A percentile compares a stretch with the other conserved stretches of the same genome.
Evolutionary conservation across 1,140 invertebrate species (phyloP).

Genomic region (Diorhabda carinulata): DNA sequence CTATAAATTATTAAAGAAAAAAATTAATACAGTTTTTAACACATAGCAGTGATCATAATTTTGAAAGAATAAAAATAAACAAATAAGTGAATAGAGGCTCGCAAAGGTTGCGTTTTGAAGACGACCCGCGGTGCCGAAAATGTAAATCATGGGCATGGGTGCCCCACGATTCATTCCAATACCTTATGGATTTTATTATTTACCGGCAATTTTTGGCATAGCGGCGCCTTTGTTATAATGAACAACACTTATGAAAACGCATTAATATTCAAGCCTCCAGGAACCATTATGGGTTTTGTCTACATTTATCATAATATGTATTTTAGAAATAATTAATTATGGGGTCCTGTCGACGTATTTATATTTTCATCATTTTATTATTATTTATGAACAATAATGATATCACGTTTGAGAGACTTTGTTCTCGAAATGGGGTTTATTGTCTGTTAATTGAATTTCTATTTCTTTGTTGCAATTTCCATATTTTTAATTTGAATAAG

Average conservation of each 20-base stretch:
- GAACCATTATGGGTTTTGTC: slow-evolving; percentile 28
- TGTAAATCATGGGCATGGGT: slow-evolving; percentile 36
- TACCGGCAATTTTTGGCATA: slow-evolving; percentile 31
- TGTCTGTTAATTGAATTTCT: slow-evolving; percentile 15
- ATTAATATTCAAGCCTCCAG: slow-evolving; percentile 34
- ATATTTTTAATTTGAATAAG: slow-evolving; percentile 6
- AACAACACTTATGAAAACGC: slow-evolving; percentile 29
- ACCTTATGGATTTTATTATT: slow-evolving; percentile 32
- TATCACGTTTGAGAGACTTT: slow-evolving; percentile 14
- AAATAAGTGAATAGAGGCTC: slow-evolving; percentile 23
- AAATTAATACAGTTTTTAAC: no score
- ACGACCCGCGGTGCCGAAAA: slow-evolving; percentile 34
- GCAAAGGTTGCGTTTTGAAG: slow-evolving; percentile 37
- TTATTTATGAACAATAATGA: slow-evolving; percentile 22
- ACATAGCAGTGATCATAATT: not conserved
- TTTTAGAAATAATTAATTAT: slow-evolving; percentile 30
- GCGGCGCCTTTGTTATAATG: slow-evolving; percentile 31
- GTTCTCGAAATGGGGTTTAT: slow-evolving; percentile 16
- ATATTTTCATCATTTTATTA: slow-evolving; percentile 21
- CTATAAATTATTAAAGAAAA: no score
- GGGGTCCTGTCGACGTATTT: slow-evolving; percentile 18
- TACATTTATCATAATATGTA: slow-evolving; percentile 31
- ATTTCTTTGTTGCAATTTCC: not conserved
- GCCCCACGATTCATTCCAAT: slow-evolving; percentile 26
- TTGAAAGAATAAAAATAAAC: slow-evolving; percentile 10